Conservation (phyloP, 2,888 invertebrate genomes). For the Ryuthela nishihirai region DNA sequence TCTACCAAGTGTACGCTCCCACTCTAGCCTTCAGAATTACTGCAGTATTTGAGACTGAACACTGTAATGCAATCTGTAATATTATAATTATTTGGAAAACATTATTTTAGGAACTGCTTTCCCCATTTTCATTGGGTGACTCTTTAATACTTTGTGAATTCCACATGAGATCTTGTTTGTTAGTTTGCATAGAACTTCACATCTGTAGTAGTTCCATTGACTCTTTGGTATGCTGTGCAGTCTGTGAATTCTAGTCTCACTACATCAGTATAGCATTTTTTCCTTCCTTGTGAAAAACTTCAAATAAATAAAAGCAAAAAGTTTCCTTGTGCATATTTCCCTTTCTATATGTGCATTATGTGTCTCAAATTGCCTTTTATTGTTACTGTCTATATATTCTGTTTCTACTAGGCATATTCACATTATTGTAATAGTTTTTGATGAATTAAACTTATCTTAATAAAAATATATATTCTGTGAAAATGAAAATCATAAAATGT, state of each 20-base stretch:
- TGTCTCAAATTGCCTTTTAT: no score
- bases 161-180: background rate
- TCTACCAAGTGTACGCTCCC: conserved; percentile 22
- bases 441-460: no score
- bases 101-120: background rate
- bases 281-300: no score
- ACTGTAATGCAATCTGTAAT: background rate
- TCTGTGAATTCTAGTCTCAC: background rate
- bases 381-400: no score
- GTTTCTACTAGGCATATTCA: no score
- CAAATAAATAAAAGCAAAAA: no score
- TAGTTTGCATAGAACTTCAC: background rate
- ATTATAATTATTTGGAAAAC: background rate
- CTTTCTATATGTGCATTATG: no score
- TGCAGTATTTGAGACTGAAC: background rate
- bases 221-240: background rate
- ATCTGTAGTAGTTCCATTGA: background rate
- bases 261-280: no score
- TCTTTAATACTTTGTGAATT: background rate
- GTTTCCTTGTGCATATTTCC: no score
- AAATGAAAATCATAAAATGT: no score
- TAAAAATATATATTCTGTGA: no score
- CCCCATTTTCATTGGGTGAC: background rate
- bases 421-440: no score
- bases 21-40: conserved; percentile 27